Conservation (phyloP, 2,888 invertebrate genomes). For the Aradus depressus region DNA sequence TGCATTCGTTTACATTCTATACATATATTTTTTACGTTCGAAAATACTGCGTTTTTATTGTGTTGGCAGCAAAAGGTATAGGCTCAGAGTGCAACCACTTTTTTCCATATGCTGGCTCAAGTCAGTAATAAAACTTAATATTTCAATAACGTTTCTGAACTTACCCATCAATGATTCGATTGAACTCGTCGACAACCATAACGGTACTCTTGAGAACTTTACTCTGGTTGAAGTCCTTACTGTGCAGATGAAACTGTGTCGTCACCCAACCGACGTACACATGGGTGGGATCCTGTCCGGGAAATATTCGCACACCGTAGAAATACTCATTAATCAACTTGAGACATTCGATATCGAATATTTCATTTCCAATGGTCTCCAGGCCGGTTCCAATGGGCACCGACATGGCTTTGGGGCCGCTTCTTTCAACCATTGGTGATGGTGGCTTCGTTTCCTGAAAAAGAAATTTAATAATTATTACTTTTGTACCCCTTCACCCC, state of each 20-base stretch:
- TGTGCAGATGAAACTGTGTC: constrained; percentile 87
- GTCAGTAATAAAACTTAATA: too few species aligned
- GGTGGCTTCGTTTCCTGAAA: constrained; percentile 46
- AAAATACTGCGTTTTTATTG: too few species aligned
- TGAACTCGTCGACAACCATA: constrained; percentile 68
- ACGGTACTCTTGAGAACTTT: constrained; percentile 75
- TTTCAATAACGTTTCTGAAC: too few species aligned
- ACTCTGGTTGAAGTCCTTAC: constrained; percentile 78
- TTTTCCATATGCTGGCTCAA: too few species aligned
- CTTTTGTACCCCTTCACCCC: too few species aligned
- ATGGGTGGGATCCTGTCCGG: constrained; percentile 87
- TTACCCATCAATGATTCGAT: constrained; percentile 62
- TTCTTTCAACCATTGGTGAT: constrained; percentile 52
- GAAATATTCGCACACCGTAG: constrained; percentile 77
- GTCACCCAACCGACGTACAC: constrained; percentile 99
- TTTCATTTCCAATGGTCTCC: constrained; percentile 73
- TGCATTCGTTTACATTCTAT: too few species aligned
- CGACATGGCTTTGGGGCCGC: constrained; percentile 54
- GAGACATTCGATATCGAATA: constrained; percentile 75
- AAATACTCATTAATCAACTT: constrained; percentile 95
- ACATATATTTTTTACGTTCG: too few species aligned
- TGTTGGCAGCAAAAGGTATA: too few species aligned
- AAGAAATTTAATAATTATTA: too few species aligned
- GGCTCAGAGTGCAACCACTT: too few species aligned
- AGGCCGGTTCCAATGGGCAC: constrained; percentile 58